Base-by-base conservation (phyloP, 2,797 vertebrate genomes). In the Centroberyx gerrardi region DNA sequence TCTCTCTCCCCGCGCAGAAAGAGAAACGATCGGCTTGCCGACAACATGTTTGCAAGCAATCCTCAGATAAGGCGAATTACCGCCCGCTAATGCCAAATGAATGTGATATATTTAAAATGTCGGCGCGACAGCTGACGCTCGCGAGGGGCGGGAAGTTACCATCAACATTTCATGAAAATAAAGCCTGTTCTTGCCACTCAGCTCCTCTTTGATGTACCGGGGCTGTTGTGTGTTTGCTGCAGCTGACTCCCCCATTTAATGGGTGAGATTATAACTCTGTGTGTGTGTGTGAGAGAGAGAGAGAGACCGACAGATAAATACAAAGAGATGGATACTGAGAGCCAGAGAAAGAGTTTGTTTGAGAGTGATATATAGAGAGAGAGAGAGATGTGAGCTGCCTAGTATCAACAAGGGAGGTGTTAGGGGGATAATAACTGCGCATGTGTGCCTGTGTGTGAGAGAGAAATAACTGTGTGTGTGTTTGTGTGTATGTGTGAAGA, bases 11-110 rank as follows among this genome's bases (percentile, higher is more conserved):
- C 48, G 31, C 2, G 64, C 56, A 74, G 80, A 82, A 49, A 17
- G 65, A 59, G 68, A 74, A 72, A 64, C 40, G 62, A 81, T 71
- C 67, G 17, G 52, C 79, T 81, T 71, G 75, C 65, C 29, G 38
- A 77, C 84, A 87, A 90, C 72, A 90, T 80, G 87, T 88, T 90
- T 81, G 90, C 74, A 46, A 87, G 83, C 87, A 86, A 83, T 80
- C 76, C 80, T 80, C 58, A 72, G 83, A 91, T 91, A 87, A 87
- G 79, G 68, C 42, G 67, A 79, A 89, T 88, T 85, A 88, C 75
- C 53, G 59, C 65, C 67, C 9, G 31, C 76, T 87, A 83, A 90
- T 80, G 75, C 88, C 76, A 81, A 88, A 92, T 72, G 83, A 81
- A 89, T 83, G 76, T 7, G 69, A 72, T 87, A 33, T 81, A 74